Conservation (phyloP, 2,797 vertebrate species). For the Pachyuromys duprasi region DNA sequence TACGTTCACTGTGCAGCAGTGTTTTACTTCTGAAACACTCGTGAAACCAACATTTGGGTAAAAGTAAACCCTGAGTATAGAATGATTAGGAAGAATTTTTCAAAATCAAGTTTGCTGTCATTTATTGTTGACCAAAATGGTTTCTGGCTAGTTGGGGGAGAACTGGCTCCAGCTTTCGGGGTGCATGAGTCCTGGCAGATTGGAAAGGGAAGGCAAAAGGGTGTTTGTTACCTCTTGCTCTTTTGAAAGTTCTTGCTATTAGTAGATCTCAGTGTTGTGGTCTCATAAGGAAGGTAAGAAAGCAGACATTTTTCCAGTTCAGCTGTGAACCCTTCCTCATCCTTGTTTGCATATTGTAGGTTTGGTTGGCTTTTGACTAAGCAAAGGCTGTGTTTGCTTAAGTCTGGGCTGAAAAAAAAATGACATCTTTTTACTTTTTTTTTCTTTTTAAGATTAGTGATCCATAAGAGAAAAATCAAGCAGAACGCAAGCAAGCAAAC, state of each 20-base stretch:
- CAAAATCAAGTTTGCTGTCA: constrained; percentile 25
- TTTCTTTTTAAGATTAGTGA: constrained; percentile 12
- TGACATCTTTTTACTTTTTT: background rate
- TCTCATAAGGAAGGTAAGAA: constrained; percentile 23
- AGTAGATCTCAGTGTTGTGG: constrained; percentile 36
- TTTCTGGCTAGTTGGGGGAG: constrained; percentile 40
- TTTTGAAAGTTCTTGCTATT: constrained; percentile 22
- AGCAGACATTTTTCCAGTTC: constrained; percentile 56
- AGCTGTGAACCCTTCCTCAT: constrained; percentile 56
- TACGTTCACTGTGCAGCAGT: background rate
- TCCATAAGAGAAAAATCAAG: constrained; percentile 16
- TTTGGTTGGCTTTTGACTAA: constrained; percentile 59
- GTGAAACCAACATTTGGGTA: constrained; percentile 33
- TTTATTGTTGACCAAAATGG: constrained; percentile 5
- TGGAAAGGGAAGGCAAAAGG: constrained; percentile 13
- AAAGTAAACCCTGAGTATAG: constrained; percentile 35
- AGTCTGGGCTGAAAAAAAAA: constrained; percentile 46
- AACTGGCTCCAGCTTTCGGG: constrained; percentile 20
- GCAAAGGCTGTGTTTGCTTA: constrained; percentile 66
- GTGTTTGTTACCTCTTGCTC: constrained; percentile 52
- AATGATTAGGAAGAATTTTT: constrained; percentile 51
- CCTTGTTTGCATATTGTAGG: constrained; percentile 61
- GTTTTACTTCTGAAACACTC: constrained; percentile 57
- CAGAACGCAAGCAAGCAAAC: constrained; percentile 20
- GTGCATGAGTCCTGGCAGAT: background rate